phyloP scores from a whole-genome alignment of 64 coral and sea anemone species.

The Montipora capricornis region DNA sequence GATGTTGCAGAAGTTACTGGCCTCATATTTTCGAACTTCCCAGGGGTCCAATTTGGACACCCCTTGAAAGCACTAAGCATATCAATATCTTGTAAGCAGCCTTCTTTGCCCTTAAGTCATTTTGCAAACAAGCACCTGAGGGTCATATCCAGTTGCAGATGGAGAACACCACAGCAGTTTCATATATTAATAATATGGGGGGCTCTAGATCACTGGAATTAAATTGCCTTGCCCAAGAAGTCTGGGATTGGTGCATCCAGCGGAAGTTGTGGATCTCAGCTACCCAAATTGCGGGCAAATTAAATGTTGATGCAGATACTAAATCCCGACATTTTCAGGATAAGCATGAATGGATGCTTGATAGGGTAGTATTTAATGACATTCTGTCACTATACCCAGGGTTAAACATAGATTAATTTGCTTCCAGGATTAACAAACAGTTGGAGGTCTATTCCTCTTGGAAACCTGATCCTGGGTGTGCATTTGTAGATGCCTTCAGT shows the following conservation, averaged over 20 bases:
- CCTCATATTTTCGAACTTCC: no score
- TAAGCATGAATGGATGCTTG: background rate
- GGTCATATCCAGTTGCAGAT: slow-evolving; percentile 14
- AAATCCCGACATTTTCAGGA: background rate
- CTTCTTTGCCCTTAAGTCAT: slow-evolving; percentile 19
- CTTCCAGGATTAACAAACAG: no score
- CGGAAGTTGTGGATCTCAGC: background rate
- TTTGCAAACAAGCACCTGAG: background rate
- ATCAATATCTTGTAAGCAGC: background rate
- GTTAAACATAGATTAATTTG: background rate
- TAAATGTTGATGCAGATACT: background rate
- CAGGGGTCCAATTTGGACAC: background rate
- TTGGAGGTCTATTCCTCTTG: no score
- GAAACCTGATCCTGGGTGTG: background rate
- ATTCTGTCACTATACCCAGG: background rate
- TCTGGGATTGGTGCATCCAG: background rate
- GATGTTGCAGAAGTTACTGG: background rate
- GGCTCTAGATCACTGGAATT: background rate
- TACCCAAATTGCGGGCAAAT: background rate
- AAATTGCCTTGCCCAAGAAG: background rate
- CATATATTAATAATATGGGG: slow-evolving; percentile 49
- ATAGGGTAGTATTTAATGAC: background rate
- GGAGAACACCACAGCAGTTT: slow-evolving; percentile 52
- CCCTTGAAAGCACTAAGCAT: no score
- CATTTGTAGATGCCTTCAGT: background rate